These are phyloP conservation scores for Peromyscus polionotus DNA, from an alignment of 2,113 vertebrate species.

Conservation along the genomic window DNA sequence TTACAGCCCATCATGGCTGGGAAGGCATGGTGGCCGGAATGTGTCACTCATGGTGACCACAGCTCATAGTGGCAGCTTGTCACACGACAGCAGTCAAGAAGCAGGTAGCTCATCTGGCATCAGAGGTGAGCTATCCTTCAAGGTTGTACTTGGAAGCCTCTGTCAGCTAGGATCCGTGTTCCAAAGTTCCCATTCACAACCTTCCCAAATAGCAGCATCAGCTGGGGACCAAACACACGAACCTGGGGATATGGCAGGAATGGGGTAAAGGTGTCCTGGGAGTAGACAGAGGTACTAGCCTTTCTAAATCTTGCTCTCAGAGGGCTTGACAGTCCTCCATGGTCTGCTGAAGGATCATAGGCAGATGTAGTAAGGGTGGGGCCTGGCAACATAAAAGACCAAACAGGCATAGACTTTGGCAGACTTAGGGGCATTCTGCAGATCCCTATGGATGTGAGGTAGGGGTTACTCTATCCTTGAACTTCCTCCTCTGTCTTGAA, in stretches of 20 bases:
- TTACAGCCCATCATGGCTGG: too few relatives aligned
- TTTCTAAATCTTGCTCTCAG: neutral
- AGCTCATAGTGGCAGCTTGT: neutral
- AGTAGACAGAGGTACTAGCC: neutral
- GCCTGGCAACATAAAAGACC: neutral
- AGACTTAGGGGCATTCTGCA: neutral
- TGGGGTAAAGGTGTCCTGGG: neutral
- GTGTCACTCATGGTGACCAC: neutral
- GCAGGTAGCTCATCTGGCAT: neutral
- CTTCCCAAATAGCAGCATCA: neutral
- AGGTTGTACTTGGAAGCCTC: neutral
- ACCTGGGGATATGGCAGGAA: neutral
- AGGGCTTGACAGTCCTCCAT: neutral
- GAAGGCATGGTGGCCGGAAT: neutral
- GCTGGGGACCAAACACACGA: neutral
- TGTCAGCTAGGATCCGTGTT: neutral
- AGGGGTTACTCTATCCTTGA: accelerated
- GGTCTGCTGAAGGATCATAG: neutral
- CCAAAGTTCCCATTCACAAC: neutral
- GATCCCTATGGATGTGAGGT: neutral
- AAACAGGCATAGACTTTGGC: too few relatives aligned
- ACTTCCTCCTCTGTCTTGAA: neutral
- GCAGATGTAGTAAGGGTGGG: neutral
- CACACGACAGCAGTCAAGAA: neutral
- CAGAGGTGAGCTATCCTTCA: neutral